Evolutionary conservation across 2,113 vertebrate species (phyloP).

Genomic region (Ctenomys sociabilis): DNA sequence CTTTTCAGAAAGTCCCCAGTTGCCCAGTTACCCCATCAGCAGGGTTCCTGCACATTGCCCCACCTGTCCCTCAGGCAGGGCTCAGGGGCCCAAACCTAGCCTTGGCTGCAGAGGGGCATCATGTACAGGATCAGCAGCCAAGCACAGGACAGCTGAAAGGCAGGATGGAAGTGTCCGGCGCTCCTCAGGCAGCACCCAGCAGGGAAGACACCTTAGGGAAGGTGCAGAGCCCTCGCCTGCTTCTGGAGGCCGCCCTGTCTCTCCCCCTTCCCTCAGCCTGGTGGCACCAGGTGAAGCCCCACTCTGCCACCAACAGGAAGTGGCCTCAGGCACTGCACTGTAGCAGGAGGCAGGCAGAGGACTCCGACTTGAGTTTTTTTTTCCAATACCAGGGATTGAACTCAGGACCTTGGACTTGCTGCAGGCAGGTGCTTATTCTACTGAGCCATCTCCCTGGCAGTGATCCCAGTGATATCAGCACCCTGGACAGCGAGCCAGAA

Average conservation of each 20-base stretch:
- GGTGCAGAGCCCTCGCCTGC: background rate
- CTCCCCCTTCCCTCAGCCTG: background rate
- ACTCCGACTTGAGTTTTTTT: background rate
- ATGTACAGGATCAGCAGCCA: too few relatives aligned
- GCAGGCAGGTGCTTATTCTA: too few relatives aligned
- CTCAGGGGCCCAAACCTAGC: background rate
- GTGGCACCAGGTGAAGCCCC: too few relatives aligned
- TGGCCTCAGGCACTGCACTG: fast-evolving
- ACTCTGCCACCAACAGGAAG: too few relatives aligned
- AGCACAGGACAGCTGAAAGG: background rate
- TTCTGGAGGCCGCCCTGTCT: background rate
- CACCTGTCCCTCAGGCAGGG: too few relatives aligned
- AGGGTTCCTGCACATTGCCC: background rate
- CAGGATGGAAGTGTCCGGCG: background rate
- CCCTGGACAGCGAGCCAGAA: background rate
- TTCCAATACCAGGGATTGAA: too few relatives aligned
- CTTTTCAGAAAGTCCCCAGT: background rate
- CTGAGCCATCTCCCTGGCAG: too few relatives aligned
- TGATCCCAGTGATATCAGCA: fast-evolving
- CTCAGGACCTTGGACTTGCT: too few relatives aligned
- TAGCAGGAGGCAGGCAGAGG: too few relatives aligned
- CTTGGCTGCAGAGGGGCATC: background rate
- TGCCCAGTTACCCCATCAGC: fast-evolving
- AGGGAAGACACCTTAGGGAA: background rate
- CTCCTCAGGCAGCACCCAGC: fast-evolving